Percentiles rank a stretch among this genome's conserved stretches.
Evolutionary conservation across 2,888 invertebrate species (phyloP).

Genomic region (Didymodactylos carnosus): DNA sequence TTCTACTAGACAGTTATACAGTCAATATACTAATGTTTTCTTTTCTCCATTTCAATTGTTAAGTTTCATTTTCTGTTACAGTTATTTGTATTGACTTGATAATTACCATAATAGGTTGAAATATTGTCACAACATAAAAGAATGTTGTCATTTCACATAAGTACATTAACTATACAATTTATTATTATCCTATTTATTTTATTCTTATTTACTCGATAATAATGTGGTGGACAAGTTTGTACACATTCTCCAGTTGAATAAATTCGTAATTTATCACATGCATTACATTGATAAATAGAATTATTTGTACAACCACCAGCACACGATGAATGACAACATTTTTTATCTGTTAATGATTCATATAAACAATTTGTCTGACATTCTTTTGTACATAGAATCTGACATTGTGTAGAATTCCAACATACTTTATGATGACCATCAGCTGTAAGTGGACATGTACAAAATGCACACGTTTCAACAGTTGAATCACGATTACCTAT

Average conservation of each 20-base stretch:
- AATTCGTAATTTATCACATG: neutral
- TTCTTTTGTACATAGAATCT: neutral
- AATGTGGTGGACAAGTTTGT: neutral
- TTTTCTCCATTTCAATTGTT: too few relatives aligned
- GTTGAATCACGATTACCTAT: too few relatives aligned
- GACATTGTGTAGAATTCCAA: neutral
- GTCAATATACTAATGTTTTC: too few relatives aligned
- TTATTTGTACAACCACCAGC: neutral
- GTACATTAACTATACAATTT: too few relatives aligned
- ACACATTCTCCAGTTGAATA: neutral
- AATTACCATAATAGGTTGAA: neutral
- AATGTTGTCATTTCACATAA: too few relatives aligned
- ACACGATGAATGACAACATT: neutral
- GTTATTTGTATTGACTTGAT: too few relatives aligned
- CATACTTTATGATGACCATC: too few relatives aligned
- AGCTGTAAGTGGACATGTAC: neutral
- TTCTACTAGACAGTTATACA: too few relatives aligned
- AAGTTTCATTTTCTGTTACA: too few relatives aligned
- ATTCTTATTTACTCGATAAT: neutral
- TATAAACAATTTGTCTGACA: neutral
- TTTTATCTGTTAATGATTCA: too few relatives aligned
- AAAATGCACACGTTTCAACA: neutral
- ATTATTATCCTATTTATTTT: too few relatives aligned
- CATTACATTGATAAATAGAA: neutral
- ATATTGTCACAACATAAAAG: neutral